Percentiles rank a stretch among this genome's conserved stretches.
phyloP scores from a whole-genome alignment of 2,113 vertebrate genomes.

The Antigone vipio region DNA sequence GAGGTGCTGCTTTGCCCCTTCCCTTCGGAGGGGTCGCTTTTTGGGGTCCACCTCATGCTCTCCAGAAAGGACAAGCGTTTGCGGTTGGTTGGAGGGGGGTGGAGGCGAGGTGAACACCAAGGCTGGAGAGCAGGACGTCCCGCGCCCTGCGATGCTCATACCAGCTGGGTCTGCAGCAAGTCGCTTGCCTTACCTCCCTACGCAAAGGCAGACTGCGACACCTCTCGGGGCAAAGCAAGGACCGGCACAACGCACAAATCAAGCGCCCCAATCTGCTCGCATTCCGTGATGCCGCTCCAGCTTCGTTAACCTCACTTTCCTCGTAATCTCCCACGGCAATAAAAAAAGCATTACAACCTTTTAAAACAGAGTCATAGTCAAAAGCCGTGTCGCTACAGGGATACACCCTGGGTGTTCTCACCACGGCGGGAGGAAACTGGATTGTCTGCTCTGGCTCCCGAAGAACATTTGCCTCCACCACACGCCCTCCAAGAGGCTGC shows the following conservation, averaged over 20 bases:
- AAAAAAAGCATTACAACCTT: not conserved
- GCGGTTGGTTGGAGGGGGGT: not conserved
- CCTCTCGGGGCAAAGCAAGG: not conserved
- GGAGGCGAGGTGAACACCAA: rapidly evolving
- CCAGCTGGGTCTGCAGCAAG: not conserved
- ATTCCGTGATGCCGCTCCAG: not conserved
- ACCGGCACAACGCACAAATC: not conserved
- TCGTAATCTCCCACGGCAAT: not conserved
- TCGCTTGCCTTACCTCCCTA: rapidly evolving
- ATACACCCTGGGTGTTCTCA: rapidly evolving
- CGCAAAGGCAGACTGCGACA: rapidly evolving
- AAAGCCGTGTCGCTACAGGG: not conserved
- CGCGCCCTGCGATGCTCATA: too few species aligned
- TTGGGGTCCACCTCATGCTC: rapidly evolving
- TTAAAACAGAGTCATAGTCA: not conserved
- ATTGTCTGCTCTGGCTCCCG: not conserved
- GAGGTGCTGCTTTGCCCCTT: not conserved
- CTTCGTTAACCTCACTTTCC: not conserved
- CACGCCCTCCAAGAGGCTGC: rapidly evolving
- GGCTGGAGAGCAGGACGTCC: not conserved
- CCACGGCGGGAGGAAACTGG: not conserved
- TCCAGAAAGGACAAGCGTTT: not conserved
- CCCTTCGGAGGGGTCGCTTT: too few species aligned
- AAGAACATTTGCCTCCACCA: not conserved
- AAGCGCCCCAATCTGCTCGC: not conserved